phyloP scores from a whole-genome alignment of 2,888 invertebrate species.

The Acleris literana region DNA sequence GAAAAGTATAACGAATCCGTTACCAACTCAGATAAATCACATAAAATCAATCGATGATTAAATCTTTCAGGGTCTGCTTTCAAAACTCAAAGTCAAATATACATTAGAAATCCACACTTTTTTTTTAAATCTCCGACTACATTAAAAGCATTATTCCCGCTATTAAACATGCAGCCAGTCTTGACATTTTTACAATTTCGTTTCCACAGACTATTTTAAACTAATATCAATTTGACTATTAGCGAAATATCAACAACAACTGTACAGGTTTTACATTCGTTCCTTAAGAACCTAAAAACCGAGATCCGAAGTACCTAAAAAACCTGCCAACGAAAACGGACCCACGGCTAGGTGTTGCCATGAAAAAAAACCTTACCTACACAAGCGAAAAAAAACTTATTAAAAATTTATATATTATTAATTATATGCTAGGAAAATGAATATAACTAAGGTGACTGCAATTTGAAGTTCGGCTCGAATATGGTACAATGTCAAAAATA shows the following conservation, averaged over 20 bases:
- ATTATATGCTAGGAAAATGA: slow-evolving; percentile 40
- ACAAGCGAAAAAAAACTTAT: slow-evolving; percentile 32
- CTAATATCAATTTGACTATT: slow-evolving; percentile 50
- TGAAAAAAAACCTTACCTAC: slow-evolving; percentile 32
- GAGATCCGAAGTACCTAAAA: slow-evolving; percentile 15
- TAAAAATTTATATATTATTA: slow-evolving; percentile 33
- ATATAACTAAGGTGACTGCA: slow-evolving; percentile 44
- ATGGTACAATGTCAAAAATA: slow-evolving; percentile 54
- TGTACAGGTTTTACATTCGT: slow-evolving; percentile 47
- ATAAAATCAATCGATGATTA: background rate
- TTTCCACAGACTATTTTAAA: slow-evolving; percentile 31
- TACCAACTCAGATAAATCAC: background rate
- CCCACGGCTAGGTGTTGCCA: slow-evolving; percentile 38
- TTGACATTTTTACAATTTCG: slow-evolving; percentile 34
- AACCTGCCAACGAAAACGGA: slow-evolving; percentile 27
- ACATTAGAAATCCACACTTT: slow-evolving; percentile 26
- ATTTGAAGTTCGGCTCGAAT: slow-evolving; percentile 40
- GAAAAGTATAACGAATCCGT: background rate
- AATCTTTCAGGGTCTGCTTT: background rate
- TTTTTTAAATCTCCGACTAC: slow-evolving; percentile 22
- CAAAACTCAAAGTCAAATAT: slow-evolving; percentile 32
- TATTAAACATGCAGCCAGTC: slow-evolving; percentile 28
- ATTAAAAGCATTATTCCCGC: slow-evolving; percentile 21
- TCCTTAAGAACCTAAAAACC: slow-evolving; percentile 25
- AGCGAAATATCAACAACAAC: slow-evolving; percentile 51